These are phyloP conservation scores for Bombycilla garrulus DNA, from an alignment of 2,113 vertebrate species.

Conservation along the genomic window DNA sequence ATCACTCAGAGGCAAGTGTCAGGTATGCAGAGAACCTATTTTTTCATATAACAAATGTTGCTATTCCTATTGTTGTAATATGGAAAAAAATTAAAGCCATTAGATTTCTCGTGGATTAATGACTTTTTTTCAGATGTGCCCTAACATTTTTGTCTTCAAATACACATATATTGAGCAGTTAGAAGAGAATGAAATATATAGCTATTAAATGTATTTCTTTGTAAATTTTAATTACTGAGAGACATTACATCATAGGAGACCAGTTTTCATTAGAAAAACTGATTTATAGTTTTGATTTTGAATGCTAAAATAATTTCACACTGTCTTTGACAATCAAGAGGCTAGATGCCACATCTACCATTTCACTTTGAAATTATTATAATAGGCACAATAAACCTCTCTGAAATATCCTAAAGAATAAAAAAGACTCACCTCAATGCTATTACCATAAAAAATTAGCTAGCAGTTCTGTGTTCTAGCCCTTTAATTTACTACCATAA, in stretches of 20 bases:
- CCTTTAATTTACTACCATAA: neutral
- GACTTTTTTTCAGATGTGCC: neutral
- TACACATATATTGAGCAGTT: neutral
- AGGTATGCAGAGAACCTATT: neutral
- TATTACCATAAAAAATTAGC: neutral
- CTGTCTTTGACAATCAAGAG: neutral
- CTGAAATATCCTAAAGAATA: neutral
- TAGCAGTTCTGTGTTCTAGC: neutral
- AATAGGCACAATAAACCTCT: neutral
- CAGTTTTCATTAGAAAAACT: neutral
- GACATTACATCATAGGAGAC: neutral
- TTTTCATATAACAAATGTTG: neutral
- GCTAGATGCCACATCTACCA: neutral
- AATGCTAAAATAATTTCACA: neutral
- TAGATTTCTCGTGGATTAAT: neutral
- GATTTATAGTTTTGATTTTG: neutral
- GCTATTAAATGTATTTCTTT: neutral
- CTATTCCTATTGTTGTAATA: neutral
- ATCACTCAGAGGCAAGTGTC: neutral
- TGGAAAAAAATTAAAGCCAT: neutral
- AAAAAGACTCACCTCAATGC: neutral
- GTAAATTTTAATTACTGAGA: neutral
- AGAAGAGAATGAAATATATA: neutral
- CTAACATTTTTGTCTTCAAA: neutral
- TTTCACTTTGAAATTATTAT: neutral